Base-by-base conservation (phyloP, 2,797 vertebrate species). In the Anomalospiza imberbis region DNA sequence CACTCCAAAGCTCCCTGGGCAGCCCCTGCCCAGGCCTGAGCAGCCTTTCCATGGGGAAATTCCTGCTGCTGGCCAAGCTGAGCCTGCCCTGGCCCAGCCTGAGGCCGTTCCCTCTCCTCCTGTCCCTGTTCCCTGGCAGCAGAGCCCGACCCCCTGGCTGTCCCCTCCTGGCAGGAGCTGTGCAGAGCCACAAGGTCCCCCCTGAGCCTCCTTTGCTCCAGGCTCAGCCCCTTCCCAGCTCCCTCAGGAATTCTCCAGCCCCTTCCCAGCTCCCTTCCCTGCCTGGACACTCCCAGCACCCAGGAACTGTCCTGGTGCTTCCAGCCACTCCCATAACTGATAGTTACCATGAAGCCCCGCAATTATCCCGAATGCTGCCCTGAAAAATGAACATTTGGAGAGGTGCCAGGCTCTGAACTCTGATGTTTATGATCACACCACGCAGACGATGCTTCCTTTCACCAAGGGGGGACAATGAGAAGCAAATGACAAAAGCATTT, bases 401-500 rank as follows among this genome's bases (percentile, higher is more conserved):
- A 58, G 54, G 40, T 17, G 93, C 89, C 89, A 83, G 80, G 44
- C 72, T 34, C 82, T 7, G 9, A 72, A 29, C 88, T 74, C 65
- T 50, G 7, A 12, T 93, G 87, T 92, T 95, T 81, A 40, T 93
- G 82, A 74, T 85, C 76, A 62, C 82, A 62, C 57, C 10, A 80
- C 0, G 5, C 65, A 79, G 85, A 72, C 75, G 0, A 94, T 80
- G 75, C 75, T 82, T 83, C 91, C 92, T 96, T 94, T 95, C 68
- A 91, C 82, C 81, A 9, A 78, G 26, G 19, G 65, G 74, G 72
- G 71, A 94, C 95, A 94, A 96, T 88, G 88, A 92, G 93, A 36
- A 90, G 77, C 78, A 88, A 95, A 91, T 58, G 76, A 96, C 94
- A 95, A 95, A 96, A 95, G 94, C 83, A 53, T 93, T 91, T 94